Percentiles rank a stretch among this genome's conserved stretches.
phyloP scores from a whole-genome alignment of 2,113 vertebrate genomes.

The Tautogolabrus adspersus region DNA sequence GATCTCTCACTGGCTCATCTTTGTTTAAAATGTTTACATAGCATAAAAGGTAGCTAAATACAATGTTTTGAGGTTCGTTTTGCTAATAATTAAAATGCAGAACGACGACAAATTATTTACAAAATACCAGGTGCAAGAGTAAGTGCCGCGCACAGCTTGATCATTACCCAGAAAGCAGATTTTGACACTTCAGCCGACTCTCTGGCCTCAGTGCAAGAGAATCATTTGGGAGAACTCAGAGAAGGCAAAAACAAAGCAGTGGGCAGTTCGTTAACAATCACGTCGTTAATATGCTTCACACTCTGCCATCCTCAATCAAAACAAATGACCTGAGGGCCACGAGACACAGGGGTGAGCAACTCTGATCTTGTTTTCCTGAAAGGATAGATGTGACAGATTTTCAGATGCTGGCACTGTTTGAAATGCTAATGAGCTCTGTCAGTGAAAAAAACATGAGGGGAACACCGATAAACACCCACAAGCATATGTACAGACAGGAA shows the following conservation, averaged over 20 bases:
- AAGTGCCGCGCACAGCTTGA: constrained; percentile 7
- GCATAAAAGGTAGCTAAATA: background rate
- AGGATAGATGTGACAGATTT: constrained; percentile 64
- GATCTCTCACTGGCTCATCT: background rate
- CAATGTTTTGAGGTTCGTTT: background rate
- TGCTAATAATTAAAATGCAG: constrained; percentile 10
- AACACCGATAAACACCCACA: constrained; percentile 19
- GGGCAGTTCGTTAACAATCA: constrained; percentile 36
- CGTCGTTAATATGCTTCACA: constrained; percentile 63
- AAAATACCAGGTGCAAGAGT: constrained; percentile 3
- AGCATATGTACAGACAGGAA: constrained; percentile 12
- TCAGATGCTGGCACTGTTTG: constrained; percentile 58
- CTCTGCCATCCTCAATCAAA: constrained; percentile 61
- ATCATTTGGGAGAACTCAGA: constrained; percentile 11
- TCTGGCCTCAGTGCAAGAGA: constrained; percentile 20
- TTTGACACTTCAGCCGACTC: constrained; percentile 15
- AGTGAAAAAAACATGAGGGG: background rate
- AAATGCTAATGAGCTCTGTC: constrained; percentile 60
- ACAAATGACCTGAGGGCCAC: constrained; percentile 65
- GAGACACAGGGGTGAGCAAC: constrained; percentile 41
- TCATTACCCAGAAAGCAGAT: constrained; percentile 37
- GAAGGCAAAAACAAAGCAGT: constrained; percentile 22
- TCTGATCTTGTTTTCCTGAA: constrained; percentile 61
- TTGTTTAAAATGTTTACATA: background rate
- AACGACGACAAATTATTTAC: background rate